A percentile compares a stretch with the other conserved stretches of the same genome.
Conservation (phyloP, 2,797 vertebrate genomes). For the Xerus rutilus region DNA sequence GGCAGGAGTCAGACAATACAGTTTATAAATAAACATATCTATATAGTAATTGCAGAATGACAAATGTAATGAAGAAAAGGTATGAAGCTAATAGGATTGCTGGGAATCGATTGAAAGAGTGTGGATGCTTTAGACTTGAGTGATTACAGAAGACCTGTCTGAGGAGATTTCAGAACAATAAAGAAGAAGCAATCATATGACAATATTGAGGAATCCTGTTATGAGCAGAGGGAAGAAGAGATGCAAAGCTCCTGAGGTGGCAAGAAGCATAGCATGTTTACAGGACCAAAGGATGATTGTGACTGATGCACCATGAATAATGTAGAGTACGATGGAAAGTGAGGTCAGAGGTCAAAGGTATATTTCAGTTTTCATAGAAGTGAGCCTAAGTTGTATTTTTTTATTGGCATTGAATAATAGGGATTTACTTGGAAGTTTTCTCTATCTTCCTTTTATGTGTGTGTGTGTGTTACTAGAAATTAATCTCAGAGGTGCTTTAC, state of each 20-base stretch:
- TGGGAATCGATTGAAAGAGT: neutral
- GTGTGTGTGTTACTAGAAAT: too few species aligned
- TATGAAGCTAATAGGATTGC: neutral
- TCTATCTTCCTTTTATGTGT: neutral
- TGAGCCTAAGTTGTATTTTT: neutral
- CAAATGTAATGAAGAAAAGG: neutral
- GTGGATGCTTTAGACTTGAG: too few species aligned
- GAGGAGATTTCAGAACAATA: neutral
- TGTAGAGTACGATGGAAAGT: neutral
- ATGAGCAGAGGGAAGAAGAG: neutral
- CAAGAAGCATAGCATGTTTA: neutral
- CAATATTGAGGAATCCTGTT: neutral
- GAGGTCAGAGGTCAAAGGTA: neutral
- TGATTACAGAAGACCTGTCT: neutral
- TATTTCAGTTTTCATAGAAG: neutral
- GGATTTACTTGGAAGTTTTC: neutral
- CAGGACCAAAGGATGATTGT: neutral
- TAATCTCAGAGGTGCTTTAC: too few species aligned
- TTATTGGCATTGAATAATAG: neutral
- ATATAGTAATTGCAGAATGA: neutral
- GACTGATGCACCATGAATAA: neutral
- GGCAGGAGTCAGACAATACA: neutral
- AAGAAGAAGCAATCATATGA: neutral
- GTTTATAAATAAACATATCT: neutral
- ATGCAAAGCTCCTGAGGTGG: neutral